Conservation (phyloP, 2,797 vertebrate genomes). For the Brachymystax lenok region DNA sequence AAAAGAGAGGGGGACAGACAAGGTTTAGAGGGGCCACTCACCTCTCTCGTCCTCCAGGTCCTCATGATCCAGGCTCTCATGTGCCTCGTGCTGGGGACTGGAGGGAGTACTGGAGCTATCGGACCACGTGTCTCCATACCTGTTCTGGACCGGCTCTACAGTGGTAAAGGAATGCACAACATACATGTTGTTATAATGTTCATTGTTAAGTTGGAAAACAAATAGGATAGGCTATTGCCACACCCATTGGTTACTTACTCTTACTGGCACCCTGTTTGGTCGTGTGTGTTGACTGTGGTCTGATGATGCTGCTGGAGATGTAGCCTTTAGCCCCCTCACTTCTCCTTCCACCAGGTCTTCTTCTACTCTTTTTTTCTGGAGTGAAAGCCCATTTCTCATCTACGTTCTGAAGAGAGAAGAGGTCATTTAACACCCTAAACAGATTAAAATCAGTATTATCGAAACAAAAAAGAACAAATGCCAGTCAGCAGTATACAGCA, state of each 20-base stretch:
- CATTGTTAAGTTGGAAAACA: neutral
- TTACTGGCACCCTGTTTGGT: neutral
- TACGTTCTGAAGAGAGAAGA: neutral
- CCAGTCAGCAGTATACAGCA: neutral
- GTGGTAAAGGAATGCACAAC: neutral
- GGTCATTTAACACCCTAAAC: too few species aligned
- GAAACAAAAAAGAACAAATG: neutral
- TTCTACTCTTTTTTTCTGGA: neutral
- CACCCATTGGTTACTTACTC: neutral
- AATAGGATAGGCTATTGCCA: neutral
- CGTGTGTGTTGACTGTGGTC: neutral
- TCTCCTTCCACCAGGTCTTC: neutral
- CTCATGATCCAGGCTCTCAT: constrained; percentile 75
- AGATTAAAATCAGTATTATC: too few species aligned
- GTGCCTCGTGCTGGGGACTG: neutral
- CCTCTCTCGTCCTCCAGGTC: constrained; percentile 52
- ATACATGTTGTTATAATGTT: neutral
- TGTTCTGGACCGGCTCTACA: neutral
- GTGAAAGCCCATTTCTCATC: neutral
- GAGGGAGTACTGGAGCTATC: neutral
- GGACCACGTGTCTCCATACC: neutral
- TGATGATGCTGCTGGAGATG: neutral
- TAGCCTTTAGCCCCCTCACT: neutral
- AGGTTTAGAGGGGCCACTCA: neutral
- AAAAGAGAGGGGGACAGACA: neutral